Conservation (phyloP, 2,113 vertebrate genomes). For the Panthera uncia region DNA sequence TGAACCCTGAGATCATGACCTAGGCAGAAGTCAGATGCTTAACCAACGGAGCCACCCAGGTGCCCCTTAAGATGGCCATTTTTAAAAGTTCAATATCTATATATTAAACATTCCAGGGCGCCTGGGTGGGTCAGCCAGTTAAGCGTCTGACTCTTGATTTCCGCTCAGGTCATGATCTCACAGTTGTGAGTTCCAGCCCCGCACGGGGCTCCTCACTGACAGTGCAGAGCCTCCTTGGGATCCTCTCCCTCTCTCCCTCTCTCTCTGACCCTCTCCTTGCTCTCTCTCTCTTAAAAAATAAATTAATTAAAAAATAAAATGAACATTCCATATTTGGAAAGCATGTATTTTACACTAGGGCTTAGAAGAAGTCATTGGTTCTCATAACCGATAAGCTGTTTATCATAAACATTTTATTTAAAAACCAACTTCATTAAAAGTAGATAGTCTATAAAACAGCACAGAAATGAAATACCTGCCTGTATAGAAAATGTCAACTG, state of each 20-base stretch:
- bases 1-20: background rate
- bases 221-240: too few relatives aligned
- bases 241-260: too few relatives aligned
- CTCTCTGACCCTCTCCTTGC: too few relatives aligned
- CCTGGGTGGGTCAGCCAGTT: too few relatives aligned
- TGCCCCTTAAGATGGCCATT: slow-evolving; percentile 55
- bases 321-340: slow-evolving; percentile 74
- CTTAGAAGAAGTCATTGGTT: background rate
- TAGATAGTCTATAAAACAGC: background rate
- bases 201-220: too few relatives aligned
- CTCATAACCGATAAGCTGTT: background rate
- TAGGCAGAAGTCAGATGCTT: background rate
- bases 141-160: too few relatives aligned
- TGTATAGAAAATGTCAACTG: background rate
- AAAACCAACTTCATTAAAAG: background rate
- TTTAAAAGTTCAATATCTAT: slow-evolving; percentile 71
- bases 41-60: background rate
- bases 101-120: slow-evolving; percentile 68
- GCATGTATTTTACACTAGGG: background rate
- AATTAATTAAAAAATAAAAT: background rate
- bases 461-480: background rate
- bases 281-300: too few relatives aligned
- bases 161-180: too few relatives aligned
- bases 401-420: slow-evolving; percentile 17
- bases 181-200: too few relatives aligned